Percentiles rank a stretch among this genome's conserved stretches.
Conservation (phyloP, 2,113 vertebrate genomes). For the Bos javanicus region DNA sequence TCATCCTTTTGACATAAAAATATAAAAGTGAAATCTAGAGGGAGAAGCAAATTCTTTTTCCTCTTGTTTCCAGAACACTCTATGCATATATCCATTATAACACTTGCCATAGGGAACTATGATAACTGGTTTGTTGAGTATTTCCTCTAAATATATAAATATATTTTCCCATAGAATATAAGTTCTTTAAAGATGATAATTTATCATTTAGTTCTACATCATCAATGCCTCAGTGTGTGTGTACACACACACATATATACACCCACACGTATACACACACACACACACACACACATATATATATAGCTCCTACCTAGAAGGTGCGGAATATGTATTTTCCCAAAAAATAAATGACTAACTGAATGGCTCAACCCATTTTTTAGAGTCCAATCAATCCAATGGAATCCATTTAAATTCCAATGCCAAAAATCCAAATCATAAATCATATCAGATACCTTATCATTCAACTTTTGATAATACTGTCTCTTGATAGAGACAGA, state of each 20-base stretch:
- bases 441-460: background rate
- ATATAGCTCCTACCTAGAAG: background rate
- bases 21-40: background rate
- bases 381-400: background rate
- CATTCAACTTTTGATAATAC: background rate
- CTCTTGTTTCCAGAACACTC: background rate
- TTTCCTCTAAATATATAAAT: background rate
- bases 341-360: background rate
- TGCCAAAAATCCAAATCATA: background rate
- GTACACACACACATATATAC: too few species aligned
- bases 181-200: background rate
- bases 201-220: background rate
- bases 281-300: too few species aligned
- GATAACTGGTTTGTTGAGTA: background rate
- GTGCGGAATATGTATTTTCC: background rate
- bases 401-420: background rate
- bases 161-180: background rate
- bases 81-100: background rate
- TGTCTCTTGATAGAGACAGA: background rate
- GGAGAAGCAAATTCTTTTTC: background rate
- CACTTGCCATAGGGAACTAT: background rate
- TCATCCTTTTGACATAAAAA: background rate
- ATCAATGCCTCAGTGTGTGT: background rate
- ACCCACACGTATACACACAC: fast-evolving
- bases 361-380: background rate